These are phyloP conservation scores for Sericinus montela DNA, from an alignment of 2,888 invertebrate species.

Conservation along the genomic window DNA sequence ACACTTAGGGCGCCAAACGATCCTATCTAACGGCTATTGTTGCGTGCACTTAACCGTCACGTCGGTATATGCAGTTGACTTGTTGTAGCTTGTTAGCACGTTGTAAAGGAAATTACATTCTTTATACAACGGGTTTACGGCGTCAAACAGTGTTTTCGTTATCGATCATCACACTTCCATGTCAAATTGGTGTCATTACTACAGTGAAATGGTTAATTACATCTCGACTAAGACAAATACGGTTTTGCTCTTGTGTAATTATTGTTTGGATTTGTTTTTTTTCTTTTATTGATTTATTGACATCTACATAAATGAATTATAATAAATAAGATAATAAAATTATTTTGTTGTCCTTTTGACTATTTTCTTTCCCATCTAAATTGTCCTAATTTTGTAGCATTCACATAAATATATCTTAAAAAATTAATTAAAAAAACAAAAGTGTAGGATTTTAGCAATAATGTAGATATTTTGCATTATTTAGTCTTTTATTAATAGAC, in stretches of 20 bases:
- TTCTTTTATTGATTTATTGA: neutral
- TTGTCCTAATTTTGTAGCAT: no score
- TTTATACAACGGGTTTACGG: constrained; percentile 55
- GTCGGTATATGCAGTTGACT: constrained; percentile 54
- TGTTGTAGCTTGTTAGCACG: constrained; percentile 74
- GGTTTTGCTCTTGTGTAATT: neutral
- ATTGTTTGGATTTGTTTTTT: neutral
- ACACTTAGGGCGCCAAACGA: constrained; percentile 48
- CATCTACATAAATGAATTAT: no score
- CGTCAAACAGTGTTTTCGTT: constrained; percentile 65
- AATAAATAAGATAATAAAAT: no score
- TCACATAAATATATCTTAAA: no score
- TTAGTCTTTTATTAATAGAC: constrained; percentile 48
- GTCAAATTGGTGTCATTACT: constrained; percentile 65
- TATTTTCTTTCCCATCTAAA: no score
- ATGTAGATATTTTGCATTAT: constrained; percentile 17
- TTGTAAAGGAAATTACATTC: constrained; percentile 77
- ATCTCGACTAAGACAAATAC: constrained; percentile 21
- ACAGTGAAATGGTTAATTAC: constrained; percentile 46
- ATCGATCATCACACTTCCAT: constrained; percentile 65
- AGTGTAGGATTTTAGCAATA: constrained; percentile 12
- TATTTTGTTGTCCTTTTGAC: no score
- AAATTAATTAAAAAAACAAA: neutral
- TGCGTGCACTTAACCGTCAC: constrained; percentile 75
- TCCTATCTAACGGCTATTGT: constrained; percentile 70